Conservation (phyloP, 2,797 vertebrate genomes). For the Lophius americanus region DNA sequence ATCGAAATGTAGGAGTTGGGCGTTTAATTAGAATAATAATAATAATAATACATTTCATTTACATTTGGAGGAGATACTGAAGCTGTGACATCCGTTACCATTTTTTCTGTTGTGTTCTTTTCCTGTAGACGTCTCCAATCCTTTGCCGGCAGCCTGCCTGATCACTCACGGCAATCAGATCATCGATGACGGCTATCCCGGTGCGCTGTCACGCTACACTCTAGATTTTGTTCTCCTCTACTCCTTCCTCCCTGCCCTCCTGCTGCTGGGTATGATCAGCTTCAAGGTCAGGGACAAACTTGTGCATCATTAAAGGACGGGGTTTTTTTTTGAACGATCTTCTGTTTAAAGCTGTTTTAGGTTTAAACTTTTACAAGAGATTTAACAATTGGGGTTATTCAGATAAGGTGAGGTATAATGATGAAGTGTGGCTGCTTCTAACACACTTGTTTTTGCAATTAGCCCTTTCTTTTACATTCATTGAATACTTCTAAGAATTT, state of each 20-base stretch:
- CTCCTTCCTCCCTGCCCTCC: conserved; percentile 88
- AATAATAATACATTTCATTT: too few relatives aligned
- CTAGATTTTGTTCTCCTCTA: conserved; percentile 90
- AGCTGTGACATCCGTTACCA: neutral
- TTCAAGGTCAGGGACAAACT: conserved; percentile 91
- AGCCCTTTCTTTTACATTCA: too few relatives aligned
- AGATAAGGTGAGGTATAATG: too few relatives aligned
- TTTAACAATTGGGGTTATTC: too few relatives aligned
- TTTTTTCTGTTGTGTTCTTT: neutral
- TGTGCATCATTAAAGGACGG: conserved; percentile 74
- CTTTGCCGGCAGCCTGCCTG: conserved; percentile 68
- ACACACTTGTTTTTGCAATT: too few relatives aligned
- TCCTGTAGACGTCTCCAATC: conserved; percentile 55
- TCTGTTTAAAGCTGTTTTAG: neutral
- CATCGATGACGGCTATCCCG: conserved; percentile 86
- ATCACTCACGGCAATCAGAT: conserved; percentile 74
- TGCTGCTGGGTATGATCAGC: conserved; percentile 85
- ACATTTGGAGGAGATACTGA: neutral
- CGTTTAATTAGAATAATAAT: conserved; percentile 18
- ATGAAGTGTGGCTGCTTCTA: too few relatives aligned
- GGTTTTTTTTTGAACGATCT: neutral
- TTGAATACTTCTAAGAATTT: too few relatives aligned
- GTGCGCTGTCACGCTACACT: conserved; percentile 84
- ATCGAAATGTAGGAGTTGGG: conserved; percentile 1
- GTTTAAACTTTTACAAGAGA: too few relatives aligned